Evolutionary conservation across 1,140 invertebrate genomes (phyloP).

Genomic region (Belonocnema kinseyi): DNA sequence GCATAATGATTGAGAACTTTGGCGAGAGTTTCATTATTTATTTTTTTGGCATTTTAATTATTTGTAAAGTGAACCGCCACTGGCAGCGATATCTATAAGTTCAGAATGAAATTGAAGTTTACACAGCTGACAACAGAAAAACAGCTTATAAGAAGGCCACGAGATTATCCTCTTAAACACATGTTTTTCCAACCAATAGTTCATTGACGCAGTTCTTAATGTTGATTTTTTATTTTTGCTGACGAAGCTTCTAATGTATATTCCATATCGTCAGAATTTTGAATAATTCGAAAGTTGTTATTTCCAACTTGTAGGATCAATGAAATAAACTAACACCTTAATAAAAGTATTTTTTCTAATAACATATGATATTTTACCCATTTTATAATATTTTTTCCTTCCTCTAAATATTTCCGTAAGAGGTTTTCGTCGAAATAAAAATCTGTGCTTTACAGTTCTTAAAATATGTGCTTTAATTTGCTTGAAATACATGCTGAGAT

Average conservation of each 20-base stretch:
- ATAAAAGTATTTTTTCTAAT: too few species aligned
- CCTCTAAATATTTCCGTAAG: too few species aligned
- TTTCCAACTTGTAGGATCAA: too few species aligned
- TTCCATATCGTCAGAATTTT: too few species aligned
- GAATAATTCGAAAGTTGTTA: too few species aligned
- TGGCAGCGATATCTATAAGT: neutral
- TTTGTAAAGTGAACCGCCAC: neutral
- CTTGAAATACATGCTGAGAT: too few species aligned
- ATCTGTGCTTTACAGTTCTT: too few species aligned
- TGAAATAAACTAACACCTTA: too few species aligned
- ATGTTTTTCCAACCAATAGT: neutral
- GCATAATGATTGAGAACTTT: neutral
- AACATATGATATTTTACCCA: too few species aligned
- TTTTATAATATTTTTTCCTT: too few species aligned
- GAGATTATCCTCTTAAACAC: neutral
- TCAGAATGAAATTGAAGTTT: neutral
- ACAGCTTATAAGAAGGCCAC: neutral
- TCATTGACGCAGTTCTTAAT: neutral
- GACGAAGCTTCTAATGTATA: neutral
- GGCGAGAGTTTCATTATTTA: neutral
- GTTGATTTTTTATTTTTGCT: conserved; percentile 3
- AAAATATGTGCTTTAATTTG: too few species aligned
- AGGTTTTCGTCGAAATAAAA: too few species aligned
- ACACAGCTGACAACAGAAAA: neutral
- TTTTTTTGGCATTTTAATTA: conserved; percentile 4